phyloP scores from a whole-genome alignment of 2,113 vertebrate species.

The Spizaetus ornatus region DNA sequence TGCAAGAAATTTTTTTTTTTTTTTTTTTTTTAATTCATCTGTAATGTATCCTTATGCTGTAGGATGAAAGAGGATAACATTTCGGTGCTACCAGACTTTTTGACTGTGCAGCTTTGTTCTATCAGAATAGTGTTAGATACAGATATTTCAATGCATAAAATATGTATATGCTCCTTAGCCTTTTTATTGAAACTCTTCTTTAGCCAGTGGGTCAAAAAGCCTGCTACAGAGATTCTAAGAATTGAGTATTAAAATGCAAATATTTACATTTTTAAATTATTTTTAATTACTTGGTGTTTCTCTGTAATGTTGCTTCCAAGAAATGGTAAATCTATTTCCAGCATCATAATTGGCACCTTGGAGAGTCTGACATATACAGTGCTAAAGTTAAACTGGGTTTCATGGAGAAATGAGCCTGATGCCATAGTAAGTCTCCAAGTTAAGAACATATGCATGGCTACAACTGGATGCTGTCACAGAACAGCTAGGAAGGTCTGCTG shows the following conservation, averaged over 20 bases:
- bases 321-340: background rate
- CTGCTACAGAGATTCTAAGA: background rate
- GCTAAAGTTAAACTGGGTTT: background rate
- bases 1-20: background rate
- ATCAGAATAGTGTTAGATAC: background rate
- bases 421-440: background rate
- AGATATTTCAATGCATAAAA: background rate
- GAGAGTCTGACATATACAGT: accelerated
- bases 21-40: background rate
- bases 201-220: background rate
- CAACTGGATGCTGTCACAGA: background rate
- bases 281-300: background rate
- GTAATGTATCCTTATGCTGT: background rate
- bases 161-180: background rate
- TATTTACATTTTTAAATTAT: background rate
- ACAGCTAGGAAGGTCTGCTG: background rate
- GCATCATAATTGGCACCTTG: background rate
- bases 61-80: background rate
- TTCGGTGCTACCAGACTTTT: background rate
- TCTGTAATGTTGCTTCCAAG: background rate
- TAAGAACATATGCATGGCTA: background rate
- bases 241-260: background rate
- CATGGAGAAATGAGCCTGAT: background rate
- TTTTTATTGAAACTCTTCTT: background rate
- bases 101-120: background rate